phyloP scores from a whole-genome alignment of 2,888 invertebrate genomes.

The Nomada fabriciana region DNA sequence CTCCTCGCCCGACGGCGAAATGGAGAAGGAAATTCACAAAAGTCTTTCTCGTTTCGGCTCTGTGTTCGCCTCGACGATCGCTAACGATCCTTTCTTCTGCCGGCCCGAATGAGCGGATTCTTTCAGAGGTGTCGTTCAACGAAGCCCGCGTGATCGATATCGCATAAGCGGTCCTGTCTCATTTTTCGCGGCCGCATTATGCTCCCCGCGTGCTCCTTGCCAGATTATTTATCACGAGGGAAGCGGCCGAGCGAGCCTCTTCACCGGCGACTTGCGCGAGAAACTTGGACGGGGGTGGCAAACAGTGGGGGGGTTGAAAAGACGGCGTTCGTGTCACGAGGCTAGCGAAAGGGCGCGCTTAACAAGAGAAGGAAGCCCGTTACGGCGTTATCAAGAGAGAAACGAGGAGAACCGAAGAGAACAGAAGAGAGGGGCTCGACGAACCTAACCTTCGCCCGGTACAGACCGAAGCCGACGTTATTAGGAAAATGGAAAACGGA shows the following conservation, averaged over 20 bases:
- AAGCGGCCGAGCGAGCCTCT: neutral
- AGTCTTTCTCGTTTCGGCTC: conserved; percentile 32
- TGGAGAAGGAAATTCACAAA: conserved; percentile 26
- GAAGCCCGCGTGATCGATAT: conserved; percentile 35
- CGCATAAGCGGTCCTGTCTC: conserved; percentile 21
- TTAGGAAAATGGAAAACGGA: conserved; percentile 73
- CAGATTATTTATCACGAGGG: conserved; percentile 70
- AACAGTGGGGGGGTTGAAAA: conserved; percentile 35
- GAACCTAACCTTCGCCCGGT: conserved; percentile 49
- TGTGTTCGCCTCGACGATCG: conserved; percentile 24
- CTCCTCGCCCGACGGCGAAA: neutral
- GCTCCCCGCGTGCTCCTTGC: neutral
- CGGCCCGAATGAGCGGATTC: conserved; percentile 27
- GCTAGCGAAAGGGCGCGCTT: conserved; percentile 63
- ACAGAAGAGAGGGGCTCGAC: conserved; percentile 12
- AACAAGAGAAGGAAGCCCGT: conserved; percentile 66
- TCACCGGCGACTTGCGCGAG: neutral
- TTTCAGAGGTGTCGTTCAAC: neutral
- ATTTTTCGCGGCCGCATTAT: conserved; percentile 17
- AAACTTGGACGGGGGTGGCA: neutral
- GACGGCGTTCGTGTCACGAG: conserved; percentile 57
- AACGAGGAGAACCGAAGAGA: conserved; percentile 1
- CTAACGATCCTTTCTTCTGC: conserved; percentile 51
- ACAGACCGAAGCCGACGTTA: conserved; percentile 77
- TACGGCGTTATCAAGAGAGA: conserved; percentile 17